Percentiles rank a stretch among this genome's conserved stretches.
These are phyloP conservation scores for Myotis daubentonii DNA, from an alignment of 2,797 vertebrate genomes.

Conservation along the genomic window DNA sequence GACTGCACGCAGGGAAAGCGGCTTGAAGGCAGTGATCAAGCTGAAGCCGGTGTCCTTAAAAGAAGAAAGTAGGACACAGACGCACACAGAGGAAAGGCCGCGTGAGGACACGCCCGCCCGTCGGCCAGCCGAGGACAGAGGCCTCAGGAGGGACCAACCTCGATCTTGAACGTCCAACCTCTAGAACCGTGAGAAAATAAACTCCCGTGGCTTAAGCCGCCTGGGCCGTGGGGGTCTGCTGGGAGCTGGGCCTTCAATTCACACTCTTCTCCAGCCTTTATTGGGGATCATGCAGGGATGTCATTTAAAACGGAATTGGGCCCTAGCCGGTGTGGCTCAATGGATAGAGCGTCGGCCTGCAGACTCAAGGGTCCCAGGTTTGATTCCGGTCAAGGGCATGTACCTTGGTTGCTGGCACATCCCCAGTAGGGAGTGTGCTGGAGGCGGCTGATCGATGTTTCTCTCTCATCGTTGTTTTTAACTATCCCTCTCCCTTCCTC, in stretches of 20 bases:
- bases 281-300: neutral
- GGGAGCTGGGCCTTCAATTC: neutral
- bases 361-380: no score
- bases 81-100: neutral
- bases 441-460: no score
- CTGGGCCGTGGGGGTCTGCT: neutral
- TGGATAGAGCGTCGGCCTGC: no score
- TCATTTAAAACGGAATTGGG: neutral
- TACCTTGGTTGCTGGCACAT: no score
- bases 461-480: no score
- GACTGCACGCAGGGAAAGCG: neutral
- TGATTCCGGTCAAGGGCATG: no score
- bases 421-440: no score
- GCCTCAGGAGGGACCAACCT: neutral
- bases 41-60: neutral
- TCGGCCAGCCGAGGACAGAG: neutral
- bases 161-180: neutral
- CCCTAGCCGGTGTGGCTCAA: no score
- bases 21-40: neutral
- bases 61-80: neutral
- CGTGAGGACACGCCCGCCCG: rapidly evolving
- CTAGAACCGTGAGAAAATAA: neutral
- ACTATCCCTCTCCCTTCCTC: no score
- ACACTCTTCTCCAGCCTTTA: no score
- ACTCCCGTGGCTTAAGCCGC: neutral